phyloP scores from a whole-genome alignment of 2,113 vertebrate genomes.

The Dicrurus megarhynchus region DNA sequence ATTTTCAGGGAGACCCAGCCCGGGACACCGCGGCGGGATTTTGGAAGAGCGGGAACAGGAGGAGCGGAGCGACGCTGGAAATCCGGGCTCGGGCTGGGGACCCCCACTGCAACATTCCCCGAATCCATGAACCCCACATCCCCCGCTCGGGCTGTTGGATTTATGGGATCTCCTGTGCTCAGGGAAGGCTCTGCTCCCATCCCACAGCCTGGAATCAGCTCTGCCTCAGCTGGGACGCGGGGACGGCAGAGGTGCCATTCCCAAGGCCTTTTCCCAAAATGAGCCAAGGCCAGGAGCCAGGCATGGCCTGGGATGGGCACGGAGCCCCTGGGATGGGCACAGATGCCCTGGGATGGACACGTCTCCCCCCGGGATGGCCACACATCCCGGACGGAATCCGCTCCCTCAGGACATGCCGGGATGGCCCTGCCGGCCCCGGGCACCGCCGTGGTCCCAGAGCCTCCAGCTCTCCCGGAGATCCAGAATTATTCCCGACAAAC shows the following conservation, averaged over 20 bases:
- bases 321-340: not conserved
- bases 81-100: not conserved
- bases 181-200: not conserved
- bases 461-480: not conserved
- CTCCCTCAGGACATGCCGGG: accelerated
- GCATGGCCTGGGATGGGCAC: not conserved
- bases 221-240: not conserved
- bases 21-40: accelerated
- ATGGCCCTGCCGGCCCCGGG: not conserved
- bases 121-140: not conserved
- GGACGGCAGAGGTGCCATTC: not conserved
- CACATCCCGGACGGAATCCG: accelerated
- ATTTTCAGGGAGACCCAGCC: not conserved
- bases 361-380: not conserved
- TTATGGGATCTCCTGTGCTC: not conserved
- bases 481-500: accelerated
- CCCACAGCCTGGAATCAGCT: not conserved
- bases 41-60: not conserved
- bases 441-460: not conserved
- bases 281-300: not conserved
- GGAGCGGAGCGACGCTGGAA: not conserved
- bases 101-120: not conserved
- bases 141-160: not conserved
- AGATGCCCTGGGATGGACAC: not conserved
- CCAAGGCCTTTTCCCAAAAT: not conserved